These are phyloP conservation scores for Coptotermes formosanus DNA, from an alignment of 1,140 invertebrate genomes.

Conservation along the genomic window DNA sequence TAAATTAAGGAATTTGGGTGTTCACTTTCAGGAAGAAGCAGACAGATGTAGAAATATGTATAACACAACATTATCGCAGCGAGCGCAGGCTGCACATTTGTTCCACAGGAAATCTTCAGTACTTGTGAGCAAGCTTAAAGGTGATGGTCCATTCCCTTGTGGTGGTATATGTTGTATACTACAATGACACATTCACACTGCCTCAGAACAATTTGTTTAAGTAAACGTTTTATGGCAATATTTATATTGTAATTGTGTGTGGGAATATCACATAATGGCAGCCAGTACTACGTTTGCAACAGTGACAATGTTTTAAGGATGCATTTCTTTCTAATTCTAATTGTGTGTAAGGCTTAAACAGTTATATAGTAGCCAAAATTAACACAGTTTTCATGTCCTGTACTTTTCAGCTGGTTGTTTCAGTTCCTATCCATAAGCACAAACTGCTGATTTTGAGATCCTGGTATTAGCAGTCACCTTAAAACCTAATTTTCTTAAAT, in stretches of 20 bases:
- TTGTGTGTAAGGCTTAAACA: not conserved
- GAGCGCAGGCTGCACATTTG: not conserved
- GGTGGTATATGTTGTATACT: conserved; percentile 33
- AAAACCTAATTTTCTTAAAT: not conserved
- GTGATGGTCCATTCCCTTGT: conserved; percentile 32
- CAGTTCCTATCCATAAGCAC: not conserved
- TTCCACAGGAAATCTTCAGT: conserved; percentile 22
- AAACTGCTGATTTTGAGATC: not conserved
- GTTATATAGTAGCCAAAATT: not conserved
- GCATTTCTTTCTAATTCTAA: conserved; percentile 11
- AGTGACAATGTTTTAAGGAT: not conserved
- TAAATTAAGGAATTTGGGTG: not conserved
- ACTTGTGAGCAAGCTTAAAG: conserved; percentile 24
- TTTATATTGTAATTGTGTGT: not conserved
- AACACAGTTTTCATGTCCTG: not conserved
- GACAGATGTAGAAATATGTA: not conserved
- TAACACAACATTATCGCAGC: not conserved
- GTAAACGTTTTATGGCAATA: not conserved
- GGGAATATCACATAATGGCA: not conserved
- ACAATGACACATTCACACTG: conserved; percentile 25
- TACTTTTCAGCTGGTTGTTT: not conserved
- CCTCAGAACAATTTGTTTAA: not conserved
- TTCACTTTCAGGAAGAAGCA: not conserved
- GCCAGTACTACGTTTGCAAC: not conserved
- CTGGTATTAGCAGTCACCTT: not conserved